Base-by-base conservation (phyloP, 2,888 invertebrate species). In the Chrysomela aeneicollis region DNA sequence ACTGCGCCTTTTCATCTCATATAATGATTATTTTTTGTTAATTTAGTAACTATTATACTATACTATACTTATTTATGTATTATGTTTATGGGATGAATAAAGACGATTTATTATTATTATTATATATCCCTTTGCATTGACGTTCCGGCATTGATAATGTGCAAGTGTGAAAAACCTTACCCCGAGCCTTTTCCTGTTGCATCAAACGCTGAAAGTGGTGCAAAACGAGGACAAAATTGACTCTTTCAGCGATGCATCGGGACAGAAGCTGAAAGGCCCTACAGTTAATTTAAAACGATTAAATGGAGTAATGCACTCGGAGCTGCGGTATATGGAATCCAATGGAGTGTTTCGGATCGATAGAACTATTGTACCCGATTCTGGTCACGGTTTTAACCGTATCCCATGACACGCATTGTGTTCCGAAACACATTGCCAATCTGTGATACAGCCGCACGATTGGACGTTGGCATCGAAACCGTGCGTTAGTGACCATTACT, bases 321-420 rank as follows among this genome's bases (percentile, higher is more conserved):
- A 78, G 74, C 76, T 72, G 79, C 71, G 79, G 79, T 80, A 79
- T 79, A 35, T 2, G 42, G 76, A 73, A 72, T 64, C 72, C 76
- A 76, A 77, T 74, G 73, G 74, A 72, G 71, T 70, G 75, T 42
- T 42, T 42, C 76, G 75, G 77, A 78, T 80, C 78, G 77, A 79
- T 78, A 74, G 68, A 71, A 72, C 75, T 66, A 72, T 77, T 77
- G 75, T 75, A 69, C 72, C 71, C 72, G 73, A 81, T 80, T 79
- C 80, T 74, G 77, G 78, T 80, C 80, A 81, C 81, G 81, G 76
- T 74, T 72, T 73, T 71, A 76, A 75, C 76, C 78, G 77, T 79
- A 78, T 79, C 78, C 75, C 76, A 74, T 79, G 74, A 75, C 79
- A 78, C 76, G 77, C 76, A 78, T 78, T 78, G 78, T 80, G 77